Evolutionary conservation across 1,140 invertebrate species (phyloP).

Genomic region (Dolichoris vasculosae): DNA sequence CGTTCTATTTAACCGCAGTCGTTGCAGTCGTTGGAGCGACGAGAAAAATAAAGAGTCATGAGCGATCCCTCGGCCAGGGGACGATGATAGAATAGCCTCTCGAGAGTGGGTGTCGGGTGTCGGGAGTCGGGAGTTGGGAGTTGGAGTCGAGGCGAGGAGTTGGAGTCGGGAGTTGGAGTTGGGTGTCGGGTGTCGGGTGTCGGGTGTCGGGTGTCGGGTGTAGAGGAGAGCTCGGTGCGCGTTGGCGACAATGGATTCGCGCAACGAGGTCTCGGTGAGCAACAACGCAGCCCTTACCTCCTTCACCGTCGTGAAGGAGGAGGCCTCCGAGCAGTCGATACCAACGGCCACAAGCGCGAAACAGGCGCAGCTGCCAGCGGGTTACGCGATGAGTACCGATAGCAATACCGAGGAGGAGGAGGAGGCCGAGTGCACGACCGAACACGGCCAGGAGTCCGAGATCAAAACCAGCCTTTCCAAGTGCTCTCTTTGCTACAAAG

Average conservation of each 20-base stretch:
- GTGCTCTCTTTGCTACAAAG: slow-evolving; percentile 82
- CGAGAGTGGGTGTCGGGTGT: too few species aligned
- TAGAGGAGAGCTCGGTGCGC: neutral
- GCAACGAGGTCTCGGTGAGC: neutral
- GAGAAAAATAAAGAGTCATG: neutral
- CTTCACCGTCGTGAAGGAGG: slow-evolving; percentile 33
- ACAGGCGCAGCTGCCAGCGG: slow-evolving; percentile 1
- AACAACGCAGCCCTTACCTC: neutral
- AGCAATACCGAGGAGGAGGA: slow-evolving; percentile 63
- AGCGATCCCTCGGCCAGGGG: neutral
- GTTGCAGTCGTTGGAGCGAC: neutral
- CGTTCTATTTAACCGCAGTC: neutral
- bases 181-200: too few species aligned
- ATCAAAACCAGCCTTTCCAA: slow-evolving; percentile 72
- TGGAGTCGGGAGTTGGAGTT: too few species aligned
- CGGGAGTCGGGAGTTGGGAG: too few species aligned
- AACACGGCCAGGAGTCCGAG: slow-evolving; percentile 69
- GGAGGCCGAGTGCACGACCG: slow-evolving; percentile 74
- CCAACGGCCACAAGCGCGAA: neutral
- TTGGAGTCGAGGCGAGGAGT: too few species aligned
- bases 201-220: too few species aligned
- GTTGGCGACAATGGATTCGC: slow-evolving; percentile 29
- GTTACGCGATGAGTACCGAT: slow-evolving; percentile 39
- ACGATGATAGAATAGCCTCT: neutral
- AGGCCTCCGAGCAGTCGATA: slow-evolving; percentile 2